Evolutionary conservation across 2,113 vertebrate genomes (phyloP).

Genomic region (Redunca redunca): DNA sequence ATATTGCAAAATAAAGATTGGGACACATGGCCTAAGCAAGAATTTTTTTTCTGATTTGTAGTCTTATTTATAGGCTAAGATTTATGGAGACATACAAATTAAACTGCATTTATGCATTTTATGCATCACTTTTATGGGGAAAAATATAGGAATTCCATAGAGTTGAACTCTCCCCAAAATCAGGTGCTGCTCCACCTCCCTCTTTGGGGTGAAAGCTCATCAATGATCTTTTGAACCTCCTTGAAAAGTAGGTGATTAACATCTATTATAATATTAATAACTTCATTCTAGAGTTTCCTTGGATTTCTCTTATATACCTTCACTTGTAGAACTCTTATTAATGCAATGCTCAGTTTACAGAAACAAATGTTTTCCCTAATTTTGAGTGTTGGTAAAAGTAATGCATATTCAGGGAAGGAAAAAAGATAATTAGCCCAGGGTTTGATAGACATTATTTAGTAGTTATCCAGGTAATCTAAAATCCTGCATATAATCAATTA

Average conservation of each 20-base stretch:
- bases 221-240: background rate
- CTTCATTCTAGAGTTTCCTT: background rate
- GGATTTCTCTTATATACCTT: background rate
- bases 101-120: conserved; percentile 2
- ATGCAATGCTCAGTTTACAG: background rate
- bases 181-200: background rate
- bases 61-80: background rate
- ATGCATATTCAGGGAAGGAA: background rate
- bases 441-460: conserved; percentile 37
- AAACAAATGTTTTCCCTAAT: background rate
- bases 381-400: background rate
- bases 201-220: background rate
- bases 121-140: background rate
- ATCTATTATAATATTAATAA: background rate
- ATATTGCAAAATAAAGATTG: background rate
- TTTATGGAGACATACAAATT: background rate
- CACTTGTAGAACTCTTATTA: background rate
- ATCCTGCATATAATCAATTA: conserved; percentile 41
- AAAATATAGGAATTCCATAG: background rate
- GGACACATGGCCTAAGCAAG: background rate
- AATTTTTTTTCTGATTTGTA: conserved; percentile 1
- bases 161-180: background rate
- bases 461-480: conserved; percentile 27
- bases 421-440: conserved; percentile 23
- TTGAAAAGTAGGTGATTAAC: background rate